These are phyloP conservation scores for Plemyria rubiginata DNA, from an alignment of 2,888 invertebrate species.

Conservation along the genomic window DNA sequence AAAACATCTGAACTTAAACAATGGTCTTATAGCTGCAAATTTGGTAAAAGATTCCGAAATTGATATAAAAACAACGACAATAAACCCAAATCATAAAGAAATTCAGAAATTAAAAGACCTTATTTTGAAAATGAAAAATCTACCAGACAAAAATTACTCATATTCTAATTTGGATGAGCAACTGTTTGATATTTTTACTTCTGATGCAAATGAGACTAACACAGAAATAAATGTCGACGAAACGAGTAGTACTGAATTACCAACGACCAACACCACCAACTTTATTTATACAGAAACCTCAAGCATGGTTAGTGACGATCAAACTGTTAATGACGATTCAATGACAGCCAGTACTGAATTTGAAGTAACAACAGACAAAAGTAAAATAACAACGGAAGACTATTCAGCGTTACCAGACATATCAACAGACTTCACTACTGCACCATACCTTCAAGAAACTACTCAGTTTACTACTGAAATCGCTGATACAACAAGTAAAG, in stretches of 20 bases:
- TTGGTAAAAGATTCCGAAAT: constrained; percentile 29
- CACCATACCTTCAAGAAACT: neutral
- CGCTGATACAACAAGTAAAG: constrained; percentile 3
- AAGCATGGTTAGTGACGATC: constrained; percentile 7
- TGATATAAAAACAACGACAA: constrained; percentile 45
- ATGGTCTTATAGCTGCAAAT: constrained; percentile 31
- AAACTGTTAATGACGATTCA: constrained; percentile 26
- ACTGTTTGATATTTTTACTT: constrained; percentile 43
- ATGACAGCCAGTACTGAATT: constrained; percentile 25
- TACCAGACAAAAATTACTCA: constrained; percentile 17
- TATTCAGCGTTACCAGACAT: neutral
- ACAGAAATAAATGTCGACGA: constrained; percentile 11
- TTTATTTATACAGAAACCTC: constrained; percentile 11
- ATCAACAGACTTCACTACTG: neutral
- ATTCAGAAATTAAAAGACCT: constrained; percentile 26
- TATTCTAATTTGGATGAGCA: constrained; percentile 38
- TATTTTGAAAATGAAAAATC: neutral
- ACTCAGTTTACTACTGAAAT: constrained; percentile 1
- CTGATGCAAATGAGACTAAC: constrained; percentile 19
- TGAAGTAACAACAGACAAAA: constrained; percentile 20
- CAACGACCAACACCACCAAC: too few relatives aligned
- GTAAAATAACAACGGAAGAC: neutral
- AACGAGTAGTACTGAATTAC: neutral
- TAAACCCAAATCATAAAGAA: constrained; percentile 36
- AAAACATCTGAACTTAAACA: constrained; percentile 12